Conservation (phyloP, 2,797 vertebrate genomes). For the Acropternis orthonyx region DNA sequence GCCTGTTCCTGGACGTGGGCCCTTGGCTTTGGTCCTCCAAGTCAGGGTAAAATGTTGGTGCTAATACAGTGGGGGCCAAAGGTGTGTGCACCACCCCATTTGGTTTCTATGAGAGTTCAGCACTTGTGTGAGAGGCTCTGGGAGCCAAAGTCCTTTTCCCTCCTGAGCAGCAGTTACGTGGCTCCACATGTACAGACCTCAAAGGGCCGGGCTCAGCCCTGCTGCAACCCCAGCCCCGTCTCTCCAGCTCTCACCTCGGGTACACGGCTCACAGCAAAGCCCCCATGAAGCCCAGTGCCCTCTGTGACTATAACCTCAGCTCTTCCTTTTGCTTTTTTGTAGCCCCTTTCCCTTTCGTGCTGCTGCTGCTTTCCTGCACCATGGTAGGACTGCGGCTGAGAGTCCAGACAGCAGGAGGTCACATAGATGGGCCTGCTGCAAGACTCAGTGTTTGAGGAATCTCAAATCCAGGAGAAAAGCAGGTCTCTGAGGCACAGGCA, state of each 20-base stretch:
- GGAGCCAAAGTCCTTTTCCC: neutral
- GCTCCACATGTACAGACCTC: neutral
- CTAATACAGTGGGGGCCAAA: neutral
- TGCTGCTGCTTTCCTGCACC: neutral
- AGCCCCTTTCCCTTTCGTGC: neutral
- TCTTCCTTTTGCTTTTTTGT: neutral
- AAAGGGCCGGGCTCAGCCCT: neutral
- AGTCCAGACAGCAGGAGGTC: neutral
- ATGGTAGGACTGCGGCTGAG: neutral
- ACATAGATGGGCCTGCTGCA: neutral
- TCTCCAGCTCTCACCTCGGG: neutral
- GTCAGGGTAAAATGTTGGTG: neutral
- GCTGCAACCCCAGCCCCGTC: neutral
- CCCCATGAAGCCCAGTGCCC: neutral
- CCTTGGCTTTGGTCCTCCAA: neutral
- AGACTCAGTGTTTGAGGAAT: neutral
- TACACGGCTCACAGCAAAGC: neutral
- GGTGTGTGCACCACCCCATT: too few relatives aligned
- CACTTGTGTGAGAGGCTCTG: neutral
- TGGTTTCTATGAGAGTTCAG: neutral
- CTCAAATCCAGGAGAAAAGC: neutral
- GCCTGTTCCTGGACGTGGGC: neutral
- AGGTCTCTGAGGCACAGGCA: neutral
- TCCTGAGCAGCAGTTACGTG: neutral
- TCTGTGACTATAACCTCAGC: neutral